Base-by-base conservation (phyloP, 2,888 invertebrate species). In the Phyto melanocephala region DNA sequence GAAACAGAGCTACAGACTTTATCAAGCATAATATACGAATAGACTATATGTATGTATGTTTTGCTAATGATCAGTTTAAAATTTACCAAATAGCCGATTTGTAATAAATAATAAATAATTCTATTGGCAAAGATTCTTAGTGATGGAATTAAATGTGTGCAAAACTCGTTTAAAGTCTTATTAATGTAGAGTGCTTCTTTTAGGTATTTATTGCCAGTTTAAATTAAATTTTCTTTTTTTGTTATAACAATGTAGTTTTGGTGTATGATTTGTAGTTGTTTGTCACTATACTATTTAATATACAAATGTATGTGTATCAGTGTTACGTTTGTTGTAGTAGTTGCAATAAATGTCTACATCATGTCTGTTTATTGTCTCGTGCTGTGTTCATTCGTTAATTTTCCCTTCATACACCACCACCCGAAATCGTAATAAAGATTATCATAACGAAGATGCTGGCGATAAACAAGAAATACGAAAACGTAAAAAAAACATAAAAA, bases 341-440 rank as follows among this genome's bases (percentile, higher is more conserved):
- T 65, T 65, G 65, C 71, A 72, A 17, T 78, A 50, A 50, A 58
- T 75, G 70, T 81, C 78, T 74, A 65, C 70, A 56, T 58, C 60
- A 72, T 68, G 62, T 78, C 58, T 70, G 52, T 78, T 78, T 60
- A 63, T 70, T 82, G 81, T 82, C 81, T 82, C 81, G 81, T 82
- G 81, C 81, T 79, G 78, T 74, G 45, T 60, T 81, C 47, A 75
- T 28, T 68, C 60, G 17, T 28, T 35, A 13, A 60, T 47, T 40
- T 62, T 52, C 47, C 35, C 28, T n/a, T n/a, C n/a, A n/a, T n/a
- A n/a, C n/a, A n/a, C n/a, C n/a, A n/a, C n/a, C 13, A 56, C 11
- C 8, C n/a, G 2, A 65, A 65, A 24, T 47, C 58, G 20, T 54
- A 54, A n/a, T 20, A 54, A 45, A 70, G 45, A 56, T 60, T 11